phyloP scores from a whole-genome alignment of 2,113 vertebrate genomes.

The Athene noctua region DNA sequence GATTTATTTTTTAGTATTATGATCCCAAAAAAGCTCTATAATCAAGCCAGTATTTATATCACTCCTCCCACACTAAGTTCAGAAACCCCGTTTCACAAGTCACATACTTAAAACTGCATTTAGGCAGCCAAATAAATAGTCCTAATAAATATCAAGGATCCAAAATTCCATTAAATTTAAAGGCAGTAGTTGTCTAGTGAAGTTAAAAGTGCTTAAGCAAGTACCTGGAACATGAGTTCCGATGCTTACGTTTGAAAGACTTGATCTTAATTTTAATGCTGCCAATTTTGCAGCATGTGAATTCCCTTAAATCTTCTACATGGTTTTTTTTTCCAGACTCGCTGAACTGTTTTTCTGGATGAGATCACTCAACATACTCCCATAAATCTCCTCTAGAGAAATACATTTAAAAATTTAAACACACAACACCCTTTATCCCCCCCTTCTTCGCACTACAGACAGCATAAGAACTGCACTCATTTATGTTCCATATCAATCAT shows the following conservation, averaged over 20 bases:
- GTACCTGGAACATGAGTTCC: background rate
- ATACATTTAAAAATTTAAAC: background rate
- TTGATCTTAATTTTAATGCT: background rate
- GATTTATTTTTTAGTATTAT: background rate
- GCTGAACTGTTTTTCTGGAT: background rate
- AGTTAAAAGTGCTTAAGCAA: background rate
- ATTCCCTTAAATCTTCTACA: background rate
- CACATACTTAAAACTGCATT: background rate
- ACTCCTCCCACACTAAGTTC: background rate
- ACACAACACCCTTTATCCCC: background rate
- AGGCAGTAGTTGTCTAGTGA: background rate
- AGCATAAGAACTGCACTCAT: background rate
- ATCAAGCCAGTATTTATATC: background rate
- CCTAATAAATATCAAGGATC: background rate
- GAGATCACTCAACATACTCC: background rate
- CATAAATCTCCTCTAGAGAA: background rate
- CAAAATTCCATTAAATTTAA: background rate
- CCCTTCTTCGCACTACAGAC: background rate
- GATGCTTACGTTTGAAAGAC: background rate
- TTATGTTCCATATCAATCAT: background rate
- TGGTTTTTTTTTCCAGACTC: background rate
- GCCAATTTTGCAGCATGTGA: background rate
- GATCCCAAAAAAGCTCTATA: background rate
- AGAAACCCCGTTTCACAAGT: background rate
- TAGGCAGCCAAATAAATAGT: background rate